phyloP scores from a whole-genome alignment of 2,888 invertebrate species.

The Mactromeris polynyma region DNA sequence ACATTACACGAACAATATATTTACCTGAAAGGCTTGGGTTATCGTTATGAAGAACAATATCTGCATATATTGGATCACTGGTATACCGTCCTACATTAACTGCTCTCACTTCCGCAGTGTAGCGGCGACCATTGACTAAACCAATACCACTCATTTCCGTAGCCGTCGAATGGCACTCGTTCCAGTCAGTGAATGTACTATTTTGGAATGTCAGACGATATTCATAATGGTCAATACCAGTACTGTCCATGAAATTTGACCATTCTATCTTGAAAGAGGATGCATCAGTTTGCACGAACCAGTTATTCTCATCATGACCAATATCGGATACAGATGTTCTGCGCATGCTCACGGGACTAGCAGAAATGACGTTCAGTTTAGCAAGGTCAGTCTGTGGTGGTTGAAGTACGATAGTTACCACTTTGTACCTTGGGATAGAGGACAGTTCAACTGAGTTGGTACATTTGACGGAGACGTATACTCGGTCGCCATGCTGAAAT shows the following conservation, averaged over 20 bases:
- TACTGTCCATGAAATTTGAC: constrained; percentile 43
- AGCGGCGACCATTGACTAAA: not conserved
- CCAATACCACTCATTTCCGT: not conserved
- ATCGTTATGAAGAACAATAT: constrained; percentile 22
- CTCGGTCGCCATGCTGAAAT: constrained; percentile 34
- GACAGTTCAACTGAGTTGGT: constrained; percentile 46
- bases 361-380: not conserved
- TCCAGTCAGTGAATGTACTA: constrained; percentile 27
- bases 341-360: not conserved
- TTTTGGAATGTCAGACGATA: constrained; percentile 30
- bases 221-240: constrained; percentile 41
- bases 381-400: constrained; percentile 16
- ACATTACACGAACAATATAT: not conserved
- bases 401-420: constrained; percentile 7
- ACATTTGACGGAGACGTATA: constrained; percentile 44
- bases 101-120: constrained; percentile 45
- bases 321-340: not conserved
- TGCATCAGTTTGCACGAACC: constrained; percentile 26
- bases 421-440: not conserved
- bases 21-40: constrained; percentile 46
- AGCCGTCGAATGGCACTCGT: not conserved
- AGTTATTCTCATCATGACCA: not conserved
- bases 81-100: constrained; percentile 23
- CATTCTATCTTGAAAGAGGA: constrained; percentile 41
- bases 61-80: constrained; percentile 3